These are phyloP conservation scores for Smutsia gigantea DNA, from an alignment of 2,797 vertebrate species.

Conservation along the genomic window DNA sequence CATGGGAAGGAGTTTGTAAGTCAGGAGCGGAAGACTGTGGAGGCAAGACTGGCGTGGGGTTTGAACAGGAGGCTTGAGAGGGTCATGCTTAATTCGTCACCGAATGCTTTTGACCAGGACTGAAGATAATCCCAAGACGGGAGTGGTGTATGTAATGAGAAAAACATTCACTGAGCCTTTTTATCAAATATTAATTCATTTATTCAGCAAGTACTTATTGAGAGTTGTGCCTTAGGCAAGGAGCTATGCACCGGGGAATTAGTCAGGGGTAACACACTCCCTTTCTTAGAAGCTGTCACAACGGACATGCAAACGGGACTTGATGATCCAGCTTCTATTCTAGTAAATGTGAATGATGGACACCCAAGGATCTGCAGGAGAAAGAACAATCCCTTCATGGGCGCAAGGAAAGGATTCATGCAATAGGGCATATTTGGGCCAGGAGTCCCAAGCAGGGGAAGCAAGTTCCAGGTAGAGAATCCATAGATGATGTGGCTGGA, in stretches of 20 bases:
- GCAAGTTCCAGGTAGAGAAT: neutral
- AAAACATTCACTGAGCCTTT: neutral
- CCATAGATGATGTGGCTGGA: neutral
- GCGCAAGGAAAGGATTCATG: accelerated
- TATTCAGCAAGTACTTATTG: neutral
- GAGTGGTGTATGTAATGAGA: neutral
- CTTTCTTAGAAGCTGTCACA: neutral
- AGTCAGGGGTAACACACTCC: neutral
- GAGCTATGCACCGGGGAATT: neutral
- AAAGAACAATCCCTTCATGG: neutral
- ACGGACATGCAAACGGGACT: neutral
- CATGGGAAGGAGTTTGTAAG: accelerated
- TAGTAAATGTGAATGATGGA: neutral
- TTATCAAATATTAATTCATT: neutral
- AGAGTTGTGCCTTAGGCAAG: neutral
- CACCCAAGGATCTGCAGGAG: neutral
- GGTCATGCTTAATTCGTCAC: neutral
- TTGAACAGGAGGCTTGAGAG: neutral
- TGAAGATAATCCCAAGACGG: neutral
- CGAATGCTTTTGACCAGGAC: neutral
- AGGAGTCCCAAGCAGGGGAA: neutral
- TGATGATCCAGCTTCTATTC: neutral
- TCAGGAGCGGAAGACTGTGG: neutral
- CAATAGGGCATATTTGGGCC: neutral
- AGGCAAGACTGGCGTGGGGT: neutral